phyloP scores from a whole-genome alignment of 2,888 invertebrate species.

The Harmothoe impar region DNA sequence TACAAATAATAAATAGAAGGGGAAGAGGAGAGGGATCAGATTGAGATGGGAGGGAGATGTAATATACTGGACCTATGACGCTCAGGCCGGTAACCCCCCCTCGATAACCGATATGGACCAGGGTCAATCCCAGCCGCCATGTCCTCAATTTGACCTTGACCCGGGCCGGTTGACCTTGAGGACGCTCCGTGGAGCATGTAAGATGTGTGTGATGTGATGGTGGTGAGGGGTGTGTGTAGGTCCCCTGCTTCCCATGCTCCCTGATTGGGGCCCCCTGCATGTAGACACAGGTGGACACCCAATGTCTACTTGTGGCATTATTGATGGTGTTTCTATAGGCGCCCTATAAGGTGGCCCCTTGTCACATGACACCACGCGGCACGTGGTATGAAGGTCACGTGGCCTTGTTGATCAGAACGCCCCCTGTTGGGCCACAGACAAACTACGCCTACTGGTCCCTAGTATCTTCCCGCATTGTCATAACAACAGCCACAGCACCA shows the following conservation, averaged over 20 bases:
- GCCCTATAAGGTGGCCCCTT: not conserved
- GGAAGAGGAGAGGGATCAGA: not conserved
- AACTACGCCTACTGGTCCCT: not conserved
- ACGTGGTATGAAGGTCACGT: constrained; percentile 12
- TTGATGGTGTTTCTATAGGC: not conserved
- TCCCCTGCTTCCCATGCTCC: not conserved
- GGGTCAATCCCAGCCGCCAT: constrained; percentile 9
- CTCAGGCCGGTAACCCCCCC: not conserved
- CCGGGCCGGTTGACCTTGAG: not conserved
- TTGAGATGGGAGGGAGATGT: not conserved
- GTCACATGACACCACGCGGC: not conserved
- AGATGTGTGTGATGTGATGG: not conserved
- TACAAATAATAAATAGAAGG: not conserved
- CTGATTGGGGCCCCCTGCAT: not conserved
- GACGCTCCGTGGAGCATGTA: not conserved
- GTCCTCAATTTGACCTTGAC: constrained; percentile 31
- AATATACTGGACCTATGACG: not conserved
- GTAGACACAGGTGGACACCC: constrained; percentile 1
- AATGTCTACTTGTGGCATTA: not conserved
- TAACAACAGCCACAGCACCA: not conserved
- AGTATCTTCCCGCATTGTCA: not conserved
- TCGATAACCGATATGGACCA: constrained; percentile 46
- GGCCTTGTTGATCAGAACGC: constrained; percentile 1
- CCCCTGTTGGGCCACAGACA: not conserved
- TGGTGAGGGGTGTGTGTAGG: not conserved